Evolutionary conservation across 2,113 vertebrate species (phyloP).

Genomic region (Apeltes quadracus): DNA sequence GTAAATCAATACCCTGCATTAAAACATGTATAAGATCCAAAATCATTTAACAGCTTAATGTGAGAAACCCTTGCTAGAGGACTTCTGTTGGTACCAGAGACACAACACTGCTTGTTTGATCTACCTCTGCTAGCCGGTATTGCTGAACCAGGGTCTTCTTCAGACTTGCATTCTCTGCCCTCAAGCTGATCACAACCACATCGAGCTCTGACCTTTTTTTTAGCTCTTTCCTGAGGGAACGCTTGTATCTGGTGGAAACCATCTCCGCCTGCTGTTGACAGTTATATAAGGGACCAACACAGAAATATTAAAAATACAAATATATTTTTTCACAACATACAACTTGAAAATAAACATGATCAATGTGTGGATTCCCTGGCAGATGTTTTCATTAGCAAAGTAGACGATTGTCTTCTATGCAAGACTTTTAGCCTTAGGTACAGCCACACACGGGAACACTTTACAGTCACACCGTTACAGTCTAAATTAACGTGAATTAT

Average conservation of each 20-base stretch:
- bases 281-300: neutral
- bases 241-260: conserved; percentile 33
- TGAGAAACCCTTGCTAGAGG: neutral
- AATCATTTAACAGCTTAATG: neutral
- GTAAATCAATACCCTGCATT: neutral
- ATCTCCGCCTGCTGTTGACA: conserved; percentile 27
- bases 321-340: neutral
- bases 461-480: neutral
- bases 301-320: no score
- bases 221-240: conserved; percentile 12
- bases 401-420: neutral
- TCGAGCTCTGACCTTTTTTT: conserved; percentile 43
- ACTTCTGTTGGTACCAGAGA: neutral
- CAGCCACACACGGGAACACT: neutral
- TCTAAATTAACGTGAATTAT: neutral
- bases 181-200: conserved; percentile 61
- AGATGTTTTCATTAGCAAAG: neutral
- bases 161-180: conserved; percentile 69
- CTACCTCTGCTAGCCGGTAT: conserved; percentile 81
- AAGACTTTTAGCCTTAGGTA: no score
- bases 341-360: conserved; percentile 24
- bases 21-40: neutral
- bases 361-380: neutral
- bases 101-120: neutral
- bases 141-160: conserved; percentile 60